Percentiles rank a stretch among this genome's conserved stretches.
These are phyloP conservation scores for Beroe forskalii DNA, from an alignment of 37 sponge, comb jelly and placozoan genomes.

Conservation along the genomic window DNA sequence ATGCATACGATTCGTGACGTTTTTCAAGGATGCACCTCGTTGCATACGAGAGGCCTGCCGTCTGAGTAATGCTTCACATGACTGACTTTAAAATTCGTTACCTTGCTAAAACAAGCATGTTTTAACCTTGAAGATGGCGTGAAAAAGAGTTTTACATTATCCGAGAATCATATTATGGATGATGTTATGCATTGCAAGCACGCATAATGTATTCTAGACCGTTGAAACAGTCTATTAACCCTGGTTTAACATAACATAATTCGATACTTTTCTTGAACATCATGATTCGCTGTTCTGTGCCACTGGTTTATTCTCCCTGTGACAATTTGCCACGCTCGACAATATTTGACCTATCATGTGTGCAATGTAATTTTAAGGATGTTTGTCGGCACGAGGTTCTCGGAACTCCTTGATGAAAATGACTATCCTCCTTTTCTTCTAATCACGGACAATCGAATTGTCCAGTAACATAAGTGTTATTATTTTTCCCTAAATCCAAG, in stretches of 20 bases:
- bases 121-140: background rate
- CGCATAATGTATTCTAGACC: background rate
- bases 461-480: background rate
- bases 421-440: background rate
- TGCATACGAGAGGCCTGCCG: too few relatives aligned
- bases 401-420: background rate
- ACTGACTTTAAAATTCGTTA: background rate
- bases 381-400: background rate
- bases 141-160: background rate
- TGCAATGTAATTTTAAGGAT: background rate
- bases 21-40: too few relatives aligned
- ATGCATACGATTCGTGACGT: too few relatives aligned
- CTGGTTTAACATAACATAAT: too few relatives aligned
- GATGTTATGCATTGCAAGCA: background rate
- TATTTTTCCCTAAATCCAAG: background rate
- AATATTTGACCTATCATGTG: background rate
- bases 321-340: too few relatives aligned
- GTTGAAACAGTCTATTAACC: background rate
- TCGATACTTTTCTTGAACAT: too few relatives aligned
- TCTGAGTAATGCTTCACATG: background rate
- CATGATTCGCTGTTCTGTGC: too few relatives aligned
- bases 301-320: too few relatives aligned
- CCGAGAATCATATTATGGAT: too few relatives aligned
- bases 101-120: background rate
- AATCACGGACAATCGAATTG: background rate